Base-by-base conservation (phyloP, 2,113 vertebrate genomes). In the Collichthys lucidus region DNA sequence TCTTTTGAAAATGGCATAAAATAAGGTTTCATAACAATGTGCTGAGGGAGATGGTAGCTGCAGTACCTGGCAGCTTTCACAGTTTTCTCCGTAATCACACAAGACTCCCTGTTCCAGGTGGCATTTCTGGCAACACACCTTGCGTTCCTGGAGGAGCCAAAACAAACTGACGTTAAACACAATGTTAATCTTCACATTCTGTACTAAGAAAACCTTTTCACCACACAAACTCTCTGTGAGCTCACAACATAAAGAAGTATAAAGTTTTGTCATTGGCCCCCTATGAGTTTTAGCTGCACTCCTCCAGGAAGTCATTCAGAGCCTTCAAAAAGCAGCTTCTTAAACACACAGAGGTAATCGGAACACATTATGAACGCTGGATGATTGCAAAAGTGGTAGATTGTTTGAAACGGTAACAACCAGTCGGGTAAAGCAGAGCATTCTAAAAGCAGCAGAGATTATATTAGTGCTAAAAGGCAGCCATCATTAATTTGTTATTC, bases 21-120 rank as follows among this genome's bases (percentile, higher is more conserved):
- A 77, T 66, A 15, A 75, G 65, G 40, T 80, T 87, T 74, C 63
- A 78, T 53, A 85, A 82, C 65, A 78, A 74, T 76, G 62, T 76
- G 49, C 74, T 66, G 75, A 50, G 56, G 22, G 67, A 83, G 40
- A 76, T 26, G 66, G 65, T 68, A 26, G 61, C 69, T 80, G 74
- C 64, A 56, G 75, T 62, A 69, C 75, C 75, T 86, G 80, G 83
- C 86, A 87, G 74, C 79, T 66, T 62, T 71, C 46, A 44, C 66
- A 40, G 35, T 26, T 79, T 80, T 70, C 55, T 62, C 74, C 69
- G 64, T 80, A 84, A 83, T 86, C 86, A 79, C 67, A 83, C 31
- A 44, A 63, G 69, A 29, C 69, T 77, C 57, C 46, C 66, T 53
- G 69, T 79, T 88, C 81, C 89, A 92, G 82, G 72, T 88, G 84